Percentiles rank a stretch among this genome's conserved stretches.
Conservation (phyloP, 2,888 invertebrate genomes). For the Pollenia labialis region DNA sequence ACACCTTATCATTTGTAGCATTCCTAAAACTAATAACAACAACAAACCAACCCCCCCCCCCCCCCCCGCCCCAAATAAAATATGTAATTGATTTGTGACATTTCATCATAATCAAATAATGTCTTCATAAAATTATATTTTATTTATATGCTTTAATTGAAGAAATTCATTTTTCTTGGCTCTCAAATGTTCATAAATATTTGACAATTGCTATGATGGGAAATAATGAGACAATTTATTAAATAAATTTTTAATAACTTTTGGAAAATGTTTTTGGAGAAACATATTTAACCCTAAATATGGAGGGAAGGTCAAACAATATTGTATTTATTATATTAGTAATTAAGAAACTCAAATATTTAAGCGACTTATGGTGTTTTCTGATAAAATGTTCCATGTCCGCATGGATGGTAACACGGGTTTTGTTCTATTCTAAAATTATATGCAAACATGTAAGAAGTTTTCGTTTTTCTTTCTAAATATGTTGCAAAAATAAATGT, state of each 20-base stretch:
- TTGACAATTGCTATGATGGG: neutral
- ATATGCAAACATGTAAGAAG: too few species aligned
- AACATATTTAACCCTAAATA: neutral
- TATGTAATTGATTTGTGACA: conserved; percentile 50
- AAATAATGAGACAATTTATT: neutral
- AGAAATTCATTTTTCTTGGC: neutral
- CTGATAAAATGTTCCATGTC: too few species aligned
- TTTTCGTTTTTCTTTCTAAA: too few species aligned
- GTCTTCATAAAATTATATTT: neutral
- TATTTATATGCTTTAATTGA: conserved; percentile 8
- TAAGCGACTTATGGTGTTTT: too few species aligned
- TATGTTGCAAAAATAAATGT: too few species aligned
- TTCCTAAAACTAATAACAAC: neutral
- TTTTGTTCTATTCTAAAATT: too few species aligned
- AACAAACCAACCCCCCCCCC: neutral
- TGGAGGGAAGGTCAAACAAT: too few species aligned
- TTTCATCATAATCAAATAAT: conserved; percentile 32
- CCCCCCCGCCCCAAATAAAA: neutral
- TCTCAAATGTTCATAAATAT: conserved; percentile 3
- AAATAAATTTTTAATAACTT: neutral
- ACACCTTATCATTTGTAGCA: neutral
- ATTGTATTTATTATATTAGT: too few species aligned
- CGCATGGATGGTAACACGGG: too few species aligned
- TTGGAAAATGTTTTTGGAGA: neutral
- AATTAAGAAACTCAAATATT: too few species aligned